Evolutionary conservation across 2,797 vertebrate genomes (phyloP).

Genomic region (Valencia hispanica): DNA sequence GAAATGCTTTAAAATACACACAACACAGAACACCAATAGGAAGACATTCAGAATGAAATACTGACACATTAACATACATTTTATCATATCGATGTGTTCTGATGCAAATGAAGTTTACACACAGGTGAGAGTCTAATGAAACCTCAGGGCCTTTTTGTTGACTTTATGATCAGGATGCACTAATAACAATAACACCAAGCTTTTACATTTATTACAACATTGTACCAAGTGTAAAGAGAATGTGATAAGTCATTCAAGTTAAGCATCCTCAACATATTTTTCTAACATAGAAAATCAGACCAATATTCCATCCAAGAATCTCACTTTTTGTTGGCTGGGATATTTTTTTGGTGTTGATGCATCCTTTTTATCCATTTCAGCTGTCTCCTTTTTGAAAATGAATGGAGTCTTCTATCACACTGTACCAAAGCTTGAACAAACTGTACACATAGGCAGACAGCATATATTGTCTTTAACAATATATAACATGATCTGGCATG

Average conservation of each 20-base stretch:
- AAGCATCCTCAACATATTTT: conserved; percentile 5
- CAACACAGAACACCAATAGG: conserved; percentile 50
- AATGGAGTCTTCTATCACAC: conserved; percentile 36
- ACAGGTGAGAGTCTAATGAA: conserved; percentile 39
- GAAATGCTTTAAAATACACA: conserved; percentile 52
- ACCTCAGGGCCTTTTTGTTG: conserved; percentile 56
- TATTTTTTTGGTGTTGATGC: conserved; percentile 34
- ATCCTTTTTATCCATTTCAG: conserved; percentile 31
- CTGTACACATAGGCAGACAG: conserved; percentile 35
- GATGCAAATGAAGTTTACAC: conserved; percentile 47
- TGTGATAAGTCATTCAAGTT: background rate
- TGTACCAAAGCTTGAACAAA: conserved; percentile 28
- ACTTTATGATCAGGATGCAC: conserved; percentile 38
- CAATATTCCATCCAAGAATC: conserved; percentile 18
- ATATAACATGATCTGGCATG: conserved; percentile 33
- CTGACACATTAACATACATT: conserved; percentile 66
- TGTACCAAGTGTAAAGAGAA: background rate
- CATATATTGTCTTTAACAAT: conserved; percentile 24
- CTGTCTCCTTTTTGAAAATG: conserved; percentile 12
- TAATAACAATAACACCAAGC: conserved; percentile 33
- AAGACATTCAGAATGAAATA: conserved; percentile 74
- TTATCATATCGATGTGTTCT: conserved; percentile 54
- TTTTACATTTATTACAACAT: conserved; percentile 5
- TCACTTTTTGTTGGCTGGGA: conserved; percentile 5
- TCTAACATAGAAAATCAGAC: conserved; percentile 1